Percentiles rank a stretch among this genome's conserved stretches.
Evolutionary conservation across 2,113 vertebrate genomes (phyloP).

Genomic region (Meleagris gallopavo): DNA sequence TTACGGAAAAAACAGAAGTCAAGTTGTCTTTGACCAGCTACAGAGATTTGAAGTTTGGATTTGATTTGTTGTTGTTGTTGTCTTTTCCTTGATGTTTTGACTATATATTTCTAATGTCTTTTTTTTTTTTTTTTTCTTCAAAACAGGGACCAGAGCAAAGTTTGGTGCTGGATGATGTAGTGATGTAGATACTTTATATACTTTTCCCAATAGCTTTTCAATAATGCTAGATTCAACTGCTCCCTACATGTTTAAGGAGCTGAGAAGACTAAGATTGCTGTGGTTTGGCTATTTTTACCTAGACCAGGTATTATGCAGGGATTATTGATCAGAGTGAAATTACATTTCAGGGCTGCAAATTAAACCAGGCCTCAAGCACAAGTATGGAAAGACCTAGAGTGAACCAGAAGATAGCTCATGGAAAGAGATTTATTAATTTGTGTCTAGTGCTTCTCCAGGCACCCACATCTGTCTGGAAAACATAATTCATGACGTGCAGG

Average conservation of each 20-base stretch:
- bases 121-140: neutral
- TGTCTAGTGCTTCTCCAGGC: neutral
- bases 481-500: neutral
- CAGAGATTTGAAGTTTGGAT: neutral
- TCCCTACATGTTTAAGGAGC: neutral
- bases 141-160: neutral
- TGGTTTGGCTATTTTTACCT: neutral
- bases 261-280: neutral
- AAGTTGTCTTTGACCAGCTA: accelerated
- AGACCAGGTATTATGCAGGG: neutral
- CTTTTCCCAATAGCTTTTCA: neutral
- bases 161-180: neutral
- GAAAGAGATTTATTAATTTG: neutral
- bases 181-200: neutral
- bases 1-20: neutral
- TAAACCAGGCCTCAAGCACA: neutral
- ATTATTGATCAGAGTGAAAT: neutral
- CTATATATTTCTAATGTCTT: neutral
- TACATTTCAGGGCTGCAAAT: neutral
- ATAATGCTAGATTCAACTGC: neutral
- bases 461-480: neutral
- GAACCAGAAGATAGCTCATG: neutral
- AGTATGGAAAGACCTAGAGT: neutral
- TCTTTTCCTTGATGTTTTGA: neutral
- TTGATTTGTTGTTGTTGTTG: neutral